phyloP scores from a whole-genome alignment of 2,797 vertebrate species.

The Leuciscus waleckii region DNA sequence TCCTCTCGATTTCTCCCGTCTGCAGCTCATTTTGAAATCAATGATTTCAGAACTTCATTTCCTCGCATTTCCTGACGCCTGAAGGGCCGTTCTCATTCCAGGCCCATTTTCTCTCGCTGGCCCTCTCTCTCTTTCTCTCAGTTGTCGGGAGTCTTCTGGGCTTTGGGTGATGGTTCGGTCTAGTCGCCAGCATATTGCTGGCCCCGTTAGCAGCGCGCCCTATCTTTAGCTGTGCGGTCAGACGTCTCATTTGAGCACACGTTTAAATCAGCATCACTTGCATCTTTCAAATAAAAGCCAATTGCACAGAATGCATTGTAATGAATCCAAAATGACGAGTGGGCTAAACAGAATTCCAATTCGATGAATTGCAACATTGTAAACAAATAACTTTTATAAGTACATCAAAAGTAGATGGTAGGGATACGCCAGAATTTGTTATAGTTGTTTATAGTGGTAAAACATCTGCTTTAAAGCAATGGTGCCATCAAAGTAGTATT shows the following conservation, averaged over 20 bases:
- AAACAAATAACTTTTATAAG: background rate
- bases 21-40: slow-evolving; percentile 82
- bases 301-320: background rate
- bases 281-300: background rate
- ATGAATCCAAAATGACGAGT: background rate
- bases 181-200: slow-evolving; percentile 33
- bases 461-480: background rate
- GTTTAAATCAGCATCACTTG: background rate
- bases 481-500: background rate
- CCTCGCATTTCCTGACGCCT: slow-evolving; percentile 75
- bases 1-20: slow-evolving; percentile 51
- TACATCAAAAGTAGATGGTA: background rate
- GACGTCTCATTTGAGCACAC: background rate
- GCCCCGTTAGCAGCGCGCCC: slow-evolving; percentile 33
- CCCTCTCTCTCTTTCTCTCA: slow-evolving; percentile 57
- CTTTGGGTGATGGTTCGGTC: slow-evolving; percentile 71
- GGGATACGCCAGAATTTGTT: no score
- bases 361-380: background rate
- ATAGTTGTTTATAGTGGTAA: no score
- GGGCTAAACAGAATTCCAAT: background rate
- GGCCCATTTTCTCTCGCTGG: slow-evolving; percentile 73
- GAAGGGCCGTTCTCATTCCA: slow-evolving; percentile 78
- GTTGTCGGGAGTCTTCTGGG: slow-evolving; percentile 61
- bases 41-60: slow-evolving; percentile 84
- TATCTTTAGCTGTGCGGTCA: slow-evolving; percentile 14